Conservation (phyloP, 2,113 vertebrate genomes). For the Lampris megalopsis region DNA sequence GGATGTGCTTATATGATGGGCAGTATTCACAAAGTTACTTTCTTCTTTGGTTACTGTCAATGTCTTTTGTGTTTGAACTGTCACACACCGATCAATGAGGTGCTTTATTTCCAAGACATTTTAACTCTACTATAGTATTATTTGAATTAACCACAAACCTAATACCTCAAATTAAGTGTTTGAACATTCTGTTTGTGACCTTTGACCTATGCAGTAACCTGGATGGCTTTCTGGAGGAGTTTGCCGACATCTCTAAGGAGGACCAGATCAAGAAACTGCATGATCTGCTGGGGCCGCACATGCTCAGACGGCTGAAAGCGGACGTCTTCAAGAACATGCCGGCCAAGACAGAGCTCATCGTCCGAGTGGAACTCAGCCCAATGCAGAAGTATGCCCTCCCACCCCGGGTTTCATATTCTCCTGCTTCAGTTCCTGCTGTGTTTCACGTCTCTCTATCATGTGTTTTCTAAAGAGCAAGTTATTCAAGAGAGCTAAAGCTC, state of each 20-base stretch:
- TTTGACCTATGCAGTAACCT: conserved; percentile 87
- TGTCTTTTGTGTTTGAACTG: background rate
- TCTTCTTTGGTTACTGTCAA: too few relatives aligned
- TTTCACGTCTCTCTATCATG: too few relatives aligned
- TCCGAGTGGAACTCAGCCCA: conserved; percentile 96
- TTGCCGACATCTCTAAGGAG: conserved; percentile 98
- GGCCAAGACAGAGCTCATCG: conserved; percentile 96
- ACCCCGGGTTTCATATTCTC: background rate
- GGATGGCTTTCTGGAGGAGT: conserved; percentile 98
- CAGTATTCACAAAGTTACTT: too few relatives aligned
- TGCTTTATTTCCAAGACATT: too few relatives aligned
- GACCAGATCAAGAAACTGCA: conserved; percentile 99
- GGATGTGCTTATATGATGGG: too few relatives aligned
- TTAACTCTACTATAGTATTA: background rate
- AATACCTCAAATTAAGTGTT: background rate
- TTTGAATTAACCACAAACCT: background rate
- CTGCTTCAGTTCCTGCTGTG: background rate
- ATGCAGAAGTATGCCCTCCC: conserved; percentile 93
- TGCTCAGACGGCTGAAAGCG: conserved; percentile 94
- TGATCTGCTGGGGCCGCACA: conserved; percentile 95
- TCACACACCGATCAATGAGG: too few relatives aligned
- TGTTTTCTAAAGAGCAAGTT: too few relatives aligned
- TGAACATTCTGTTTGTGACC: background rate
- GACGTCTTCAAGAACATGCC: conserved; percentile 99
- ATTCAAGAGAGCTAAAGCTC: too few relatives aligned